Evolutionary conservation across 2,797 vertebrate genomes (phyloP).

Genomic region (Oophaga sylvatica): DNA sequence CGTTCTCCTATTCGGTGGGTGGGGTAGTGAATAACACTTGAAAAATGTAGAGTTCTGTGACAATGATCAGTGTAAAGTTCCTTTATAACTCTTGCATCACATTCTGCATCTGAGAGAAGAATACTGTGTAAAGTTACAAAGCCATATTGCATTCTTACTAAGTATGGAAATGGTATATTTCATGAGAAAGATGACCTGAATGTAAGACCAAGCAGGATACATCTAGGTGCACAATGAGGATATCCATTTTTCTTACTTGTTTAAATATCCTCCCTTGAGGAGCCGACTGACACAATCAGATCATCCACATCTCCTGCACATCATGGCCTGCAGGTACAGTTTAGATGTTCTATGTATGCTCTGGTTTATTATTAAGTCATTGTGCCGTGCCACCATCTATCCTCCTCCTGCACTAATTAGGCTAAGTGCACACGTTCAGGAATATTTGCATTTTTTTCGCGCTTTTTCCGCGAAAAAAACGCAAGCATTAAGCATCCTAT

Average conservation of each 20-base stretch:
- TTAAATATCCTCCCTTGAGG: not conserved
- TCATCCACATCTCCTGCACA: no score
- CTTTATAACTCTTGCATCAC: not conserved
- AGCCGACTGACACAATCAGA: no score
- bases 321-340: no score
- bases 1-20: slow-evolving; percentile 11
- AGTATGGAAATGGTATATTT: not conserved
- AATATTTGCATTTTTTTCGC: no score
- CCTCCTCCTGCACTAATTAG: no score
- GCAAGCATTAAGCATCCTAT: no score
- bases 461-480: no score
- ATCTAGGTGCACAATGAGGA: not conserved
- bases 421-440: no score
- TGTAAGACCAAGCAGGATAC: not conserved
- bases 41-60: slow-evolving; percentile 40
- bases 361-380: no score
- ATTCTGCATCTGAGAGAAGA: not conserved
- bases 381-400: no score
- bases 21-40: slow-evolving; percentile 36
- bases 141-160: not conserved
- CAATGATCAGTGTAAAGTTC: not conserved
- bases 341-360: no score
- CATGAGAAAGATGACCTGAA: not conserved
- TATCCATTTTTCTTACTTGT: not conserved
- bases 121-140: not conserved